These are phyloP conservation scores for Barypeithes pellucidus DNA, from an alignment of 2,888 invertebrate species.

Conservation along the genomic window DNA sequence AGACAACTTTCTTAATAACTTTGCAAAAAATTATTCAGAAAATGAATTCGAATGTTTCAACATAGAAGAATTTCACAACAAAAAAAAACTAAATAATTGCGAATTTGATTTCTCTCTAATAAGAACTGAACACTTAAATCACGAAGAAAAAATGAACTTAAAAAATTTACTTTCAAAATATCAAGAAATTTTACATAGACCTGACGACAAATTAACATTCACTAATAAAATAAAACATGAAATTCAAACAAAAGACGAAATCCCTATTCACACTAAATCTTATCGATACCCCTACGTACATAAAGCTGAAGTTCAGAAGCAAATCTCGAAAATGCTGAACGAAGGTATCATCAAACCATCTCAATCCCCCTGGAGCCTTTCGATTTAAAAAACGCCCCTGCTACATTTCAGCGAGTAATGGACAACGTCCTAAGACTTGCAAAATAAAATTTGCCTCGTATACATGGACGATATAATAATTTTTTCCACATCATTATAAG, in stretches of 20 bases:
- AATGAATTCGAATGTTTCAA: neutral
- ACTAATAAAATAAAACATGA: constrained; percentile 45
- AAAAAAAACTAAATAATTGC: neutral
- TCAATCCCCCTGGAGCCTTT: constrained; percentile 57
- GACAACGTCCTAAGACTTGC: constrained; percentile 56
- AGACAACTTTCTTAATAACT: neutral
- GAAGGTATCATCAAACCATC: constrained; percentile 48
- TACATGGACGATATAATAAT: constrained; percentile 51
- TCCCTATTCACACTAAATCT: constrained; percentile 51
- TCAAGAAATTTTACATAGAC: constrained; percentile 25
- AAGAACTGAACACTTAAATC: constrained; percentile 16
- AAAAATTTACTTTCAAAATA: constrained; percentile 16
- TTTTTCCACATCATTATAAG: constrained; percentile 36
- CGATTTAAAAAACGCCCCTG: constrained; percentile 58
- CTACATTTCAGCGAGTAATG: constrained; percentile 60
- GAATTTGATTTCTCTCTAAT: constrained; percentile 6
- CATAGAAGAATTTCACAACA: neutral
- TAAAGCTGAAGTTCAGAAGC: constrained; percentile 56
- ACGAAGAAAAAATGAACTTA: neutral
- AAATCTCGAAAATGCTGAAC: constrained; percentile 57
- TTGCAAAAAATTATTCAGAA: neutral
- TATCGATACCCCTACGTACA: constrained; percentile 58
- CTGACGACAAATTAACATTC: constrained; percentile 15
- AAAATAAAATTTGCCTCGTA: constrained; percentile 42
- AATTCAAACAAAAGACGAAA: constrained; percentile 48